Evolutionary conservation across 2,113 vertebrate genomes (phyloP).

Genomic region (Oryctolagus cuniculus): DNA sequence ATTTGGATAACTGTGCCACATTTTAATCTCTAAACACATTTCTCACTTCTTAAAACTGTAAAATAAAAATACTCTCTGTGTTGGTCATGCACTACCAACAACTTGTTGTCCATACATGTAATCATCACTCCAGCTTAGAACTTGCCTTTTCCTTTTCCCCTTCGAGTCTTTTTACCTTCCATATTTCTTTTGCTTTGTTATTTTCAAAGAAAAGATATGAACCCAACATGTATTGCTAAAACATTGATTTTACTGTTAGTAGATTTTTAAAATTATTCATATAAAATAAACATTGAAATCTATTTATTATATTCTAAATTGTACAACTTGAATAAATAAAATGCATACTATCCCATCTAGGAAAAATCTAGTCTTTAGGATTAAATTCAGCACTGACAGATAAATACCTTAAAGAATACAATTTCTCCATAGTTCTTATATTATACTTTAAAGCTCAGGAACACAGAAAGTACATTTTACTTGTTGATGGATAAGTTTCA

Average conservation of each 20-base stretch:
- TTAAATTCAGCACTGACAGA: neutral
- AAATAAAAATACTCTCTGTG: neutral
- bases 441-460: neutral
- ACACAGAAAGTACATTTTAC: neutral
- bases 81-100: neutral
- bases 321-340: neutral
- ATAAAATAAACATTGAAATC: neutral
- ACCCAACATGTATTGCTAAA: neutral
- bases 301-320: neutral
- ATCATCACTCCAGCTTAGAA: neutral
- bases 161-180: fast-evolving
- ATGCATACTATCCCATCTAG: neutral
- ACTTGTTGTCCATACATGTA: neutral
- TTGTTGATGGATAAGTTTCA: neutral
- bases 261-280: neutral
- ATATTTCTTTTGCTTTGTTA: neutral
- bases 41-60: neutral
- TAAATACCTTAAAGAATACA: neutral
- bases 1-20: neutral
- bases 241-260: neutral
- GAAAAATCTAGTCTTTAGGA: neutral
- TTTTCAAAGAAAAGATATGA: neutral
- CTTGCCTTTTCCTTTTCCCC: too few species aligned
- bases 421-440: neutral
- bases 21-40: neutral